A percentile compares a stretch with the other conserved stretches of the same genome.
Evolutionary conservation across 2,113 vertebrate genomes (phyloP).

Genomic region (Macaca fascicularis): DNA sequence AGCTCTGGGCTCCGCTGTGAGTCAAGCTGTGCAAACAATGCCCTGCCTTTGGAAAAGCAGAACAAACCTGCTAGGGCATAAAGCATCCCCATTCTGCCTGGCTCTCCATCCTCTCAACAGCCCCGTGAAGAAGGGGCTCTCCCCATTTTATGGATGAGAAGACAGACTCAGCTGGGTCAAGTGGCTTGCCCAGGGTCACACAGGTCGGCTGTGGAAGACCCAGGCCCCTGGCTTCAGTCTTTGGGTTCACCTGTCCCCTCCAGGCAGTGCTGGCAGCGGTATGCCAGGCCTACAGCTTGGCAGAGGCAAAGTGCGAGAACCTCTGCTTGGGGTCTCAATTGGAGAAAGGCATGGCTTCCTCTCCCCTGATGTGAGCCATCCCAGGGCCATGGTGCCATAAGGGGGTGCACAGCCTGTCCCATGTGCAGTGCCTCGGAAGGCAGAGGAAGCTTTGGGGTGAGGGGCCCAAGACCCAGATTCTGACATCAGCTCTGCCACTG

Average conservation of each 20-base stretch:
- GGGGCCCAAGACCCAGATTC: not conserved
- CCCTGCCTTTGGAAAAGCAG: not conserved
- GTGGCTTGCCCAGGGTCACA: not conserved
- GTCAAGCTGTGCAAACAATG: rapidly evolving
- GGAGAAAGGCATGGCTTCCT: rapidly evolving
- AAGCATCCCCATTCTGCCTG: not conserved
- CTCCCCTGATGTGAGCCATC: rapidly evolving
- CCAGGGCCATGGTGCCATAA: rapidly evolving
- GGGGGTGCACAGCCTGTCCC: not conserved
- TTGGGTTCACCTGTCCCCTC: not conserved
- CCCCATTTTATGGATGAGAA: not conserved
- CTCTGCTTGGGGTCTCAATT: not conserved
- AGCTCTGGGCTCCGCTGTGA: rapidly evolving
- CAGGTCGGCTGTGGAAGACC: not conserved
- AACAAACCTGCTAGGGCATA: not conserved
- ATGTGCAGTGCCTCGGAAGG: rapidly evolving
- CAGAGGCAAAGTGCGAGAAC: not conserved
- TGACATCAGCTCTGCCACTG: not conserved
- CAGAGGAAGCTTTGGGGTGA: not conserved
- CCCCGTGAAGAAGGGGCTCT: not conserved
- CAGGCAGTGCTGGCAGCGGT: not conserved
- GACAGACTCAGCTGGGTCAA: rapidly evolving
- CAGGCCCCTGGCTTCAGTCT: not conserved
- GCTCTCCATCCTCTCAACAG: not conserved
- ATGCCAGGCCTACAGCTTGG: not conserved